Evolutionary conservation across 2,113 vertebrate genomes (phyloP), one percentile per base, ranked within the genome.

Genomic region (Danio rerio): DNA sequence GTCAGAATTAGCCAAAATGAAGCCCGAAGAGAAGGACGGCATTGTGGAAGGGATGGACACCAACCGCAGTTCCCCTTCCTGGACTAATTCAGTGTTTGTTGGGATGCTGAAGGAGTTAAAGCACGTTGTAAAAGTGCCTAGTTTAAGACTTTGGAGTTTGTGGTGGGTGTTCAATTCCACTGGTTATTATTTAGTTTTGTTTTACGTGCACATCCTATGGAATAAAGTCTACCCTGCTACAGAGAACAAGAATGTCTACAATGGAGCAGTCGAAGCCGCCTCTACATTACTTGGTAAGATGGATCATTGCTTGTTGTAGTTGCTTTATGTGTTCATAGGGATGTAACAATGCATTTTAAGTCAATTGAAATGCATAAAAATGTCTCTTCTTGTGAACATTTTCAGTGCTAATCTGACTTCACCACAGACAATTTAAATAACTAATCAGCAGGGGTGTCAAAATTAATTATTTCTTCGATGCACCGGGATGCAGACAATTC

Each of bases 131-230:
- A 85, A 0, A 81, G 90, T 85, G 53, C 95, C 96, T 0, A 95
- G 88, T 87, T 92, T 99, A 56, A 94, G 95, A 40, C 94, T 99
- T 63, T 99, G 98, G 98, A 98, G 91, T 58, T 82, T 98, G 71
- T 99, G 98, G 98, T 99, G 98, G 98, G 15, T 99, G 76, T 95
- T 97, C 87, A 98, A 95, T 93, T 99, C 97, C 0, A 92, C 96
- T 0, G 97, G 97, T 20, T 99, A 99, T 91, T 99, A 99, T 89
- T 89, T 99, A 89, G 88, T 99, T 73, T 83, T 97, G 47, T 98
- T 96, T 91, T 97, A 99, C 0, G 94, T 95, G 11, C 98, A 99
- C 83, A 94, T 98, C 87, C 92, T 99, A 83, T 99, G 98, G 98
- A 95, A 90, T 0, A 89, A 89, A 80, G 88, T 98, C 53, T 81